Evolutionary conservation across 2,113 vertebrate genomes (phyloP).

Genomic region (Epinephelus cyanopodus): DNA sequence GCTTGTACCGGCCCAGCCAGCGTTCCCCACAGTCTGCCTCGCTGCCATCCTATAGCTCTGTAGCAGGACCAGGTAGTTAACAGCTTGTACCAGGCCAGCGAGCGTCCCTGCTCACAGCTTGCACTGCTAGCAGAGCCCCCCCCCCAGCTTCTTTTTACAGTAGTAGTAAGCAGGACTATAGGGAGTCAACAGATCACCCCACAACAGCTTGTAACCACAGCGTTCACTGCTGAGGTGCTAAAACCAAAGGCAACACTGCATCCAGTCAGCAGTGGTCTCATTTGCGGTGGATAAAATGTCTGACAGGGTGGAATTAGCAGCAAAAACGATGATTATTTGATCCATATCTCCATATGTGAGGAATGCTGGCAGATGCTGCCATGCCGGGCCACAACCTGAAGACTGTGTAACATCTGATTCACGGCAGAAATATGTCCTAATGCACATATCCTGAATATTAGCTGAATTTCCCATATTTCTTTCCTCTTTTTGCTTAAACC

Average conservation of each 20-base stretch:
- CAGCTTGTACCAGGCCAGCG: slow-evolving; percentile 67
- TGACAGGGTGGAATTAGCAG: slow-evolving; percentile 54
- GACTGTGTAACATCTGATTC: slow-evolving; percentile 45
- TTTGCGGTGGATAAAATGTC: slow-evolving; percentile 34
- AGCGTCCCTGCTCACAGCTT: slow-evolving; percentile 69
- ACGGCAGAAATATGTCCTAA: slow-evolving; percentile 27
- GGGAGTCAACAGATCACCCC: slow-evolving; percentile 68
- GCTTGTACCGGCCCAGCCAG: slow-evolving; percentile 60
- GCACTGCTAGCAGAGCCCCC: slow-evolving; percentile 29
- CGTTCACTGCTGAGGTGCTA: slow-evolving; percentile 75
- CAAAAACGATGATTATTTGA: slow-evolving; percentile 40
- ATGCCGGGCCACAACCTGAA: slow-evolving; percentile 43
- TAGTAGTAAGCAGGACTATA: slow-evolving; percentile 61
- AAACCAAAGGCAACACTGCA: slow-evolving; percentile 67
- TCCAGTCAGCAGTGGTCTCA: slow-evolving; percentile 51
- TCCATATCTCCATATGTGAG: slow-evolving; percentile 52
- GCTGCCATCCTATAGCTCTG: slow-evolving; percentile 44
- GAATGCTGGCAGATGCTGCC: slow-evolving; percentile 59
- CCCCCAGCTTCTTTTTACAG: slow-evolving; percentile 48
- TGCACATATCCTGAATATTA: slow-evolving; percentile 21
- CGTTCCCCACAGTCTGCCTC: slow-evolving; percentile 48
- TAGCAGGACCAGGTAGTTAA: slow-evolving; percentile 43
- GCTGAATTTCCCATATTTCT: slow-evolving; percentile 18
- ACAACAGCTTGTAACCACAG: slow-evolving; percentile 74
- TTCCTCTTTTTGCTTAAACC: not conserved